Evolutionary conservation across 1,140 invertebrate genomes (phyloP).

Genomic region (Epicauta chinensis): DNA sequence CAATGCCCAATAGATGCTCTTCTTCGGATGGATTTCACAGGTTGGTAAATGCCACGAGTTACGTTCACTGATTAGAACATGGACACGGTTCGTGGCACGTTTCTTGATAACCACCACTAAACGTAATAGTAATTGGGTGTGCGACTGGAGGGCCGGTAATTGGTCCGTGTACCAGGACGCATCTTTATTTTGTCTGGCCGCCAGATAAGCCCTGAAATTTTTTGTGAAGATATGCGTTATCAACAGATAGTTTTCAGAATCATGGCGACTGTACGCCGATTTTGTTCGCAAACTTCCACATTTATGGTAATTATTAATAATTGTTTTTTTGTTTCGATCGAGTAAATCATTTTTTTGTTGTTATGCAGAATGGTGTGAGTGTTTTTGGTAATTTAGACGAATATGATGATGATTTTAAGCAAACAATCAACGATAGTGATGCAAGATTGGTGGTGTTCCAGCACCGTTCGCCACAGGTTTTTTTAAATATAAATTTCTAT

Average conservation of each 20-base stretch:
- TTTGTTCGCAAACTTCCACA: constrained; percentile 13
- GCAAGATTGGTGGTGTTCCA: constrained; percentile 27
- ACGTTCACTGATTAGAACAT: constrained; percentile 78
- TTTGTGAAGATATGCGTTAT: not conserved
- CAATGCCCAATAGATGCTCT: constrained; percentile 79
- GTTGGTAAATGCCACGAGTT: constrained; percentile 74
- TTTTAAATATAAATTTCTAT: not conserved
- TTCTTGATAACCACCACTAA: constrained; percentile 75
- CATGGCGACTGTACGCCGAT: not conserved
- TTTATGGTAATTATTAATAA: constrained; percentile 22
- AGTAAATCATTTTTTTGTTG: not conserved
- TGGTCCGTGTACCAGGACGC: constrained; percentile 63
- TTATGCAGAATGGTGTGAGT: not conserved
- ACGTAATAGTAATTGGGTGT: constrained; percentile 68
- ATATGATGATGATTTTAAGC: constrained; percentile 34
- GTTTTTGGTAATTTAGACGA: constrained; percentile 28
- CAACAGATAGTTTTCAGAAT: not conserved
- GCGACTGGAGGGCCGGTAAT: constrained; percentile 60
- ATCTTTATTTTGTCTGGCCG: constrained; percentile 38
- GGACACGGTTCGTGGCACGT: constrained; percentile 74
- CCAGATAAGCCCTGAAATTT: constrained; percentile 30
- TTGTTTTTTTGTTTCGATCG: not conserved
- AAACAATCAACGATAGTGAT: constrained; percentile 31
- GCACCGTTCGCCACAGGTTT: constrained; percentile 37
- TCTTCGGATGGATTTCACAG: constrained; percentile 80